Evolutionary conservation across 2,797 vertebrate species (phyloP), one percentile per base, ranked within the genome.

Genomic region (Zonotrichia albicollis): DNA sequence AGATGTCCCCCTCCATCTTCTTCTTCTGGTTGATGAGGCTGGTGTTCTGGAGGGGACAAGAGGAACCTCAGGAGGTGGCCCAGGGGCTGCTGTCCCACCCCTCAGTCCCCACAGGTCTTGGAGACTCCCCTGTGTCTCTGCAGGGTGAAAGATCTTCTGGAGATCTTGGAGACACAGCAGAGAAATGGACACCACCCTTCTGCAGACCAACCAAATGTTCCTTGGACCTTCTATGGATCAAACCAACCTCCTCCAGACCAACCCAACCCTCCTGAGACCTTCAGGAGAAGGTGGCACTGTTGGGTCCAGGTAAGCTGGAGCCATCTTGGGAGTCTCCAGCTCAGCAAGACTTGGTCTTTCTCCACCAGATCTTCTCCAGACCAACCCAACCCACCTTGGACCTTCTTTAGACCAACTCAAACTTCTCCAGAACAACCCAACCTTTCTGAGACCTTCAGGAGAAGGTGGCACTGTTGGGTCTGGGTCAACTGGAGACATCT

Each of bases 21-120:
- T 82, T 82, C 79, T 82, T 82, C 79, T 82, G 79, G 78, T 61
- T 71, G 78, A 81, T 81, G 16, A 81, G 78, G 65, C 78, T 70
- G 79, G 79, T 82, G 57, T 82, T 82, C 79, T 82, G 79, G 16
- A 5, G 17, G 20, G 14, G 10, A 34, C 16, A 2, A 4, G 11
- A 17, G 42, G 43, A 2, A 27, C 8, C 17, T 53, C 27, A 6
- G 9, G 40, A 2, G 57, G 57, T 46, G 48, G 14, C 51, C 29
- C 51, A 19, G 51, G 51, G 51, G 17, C 51, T 12, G 17, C 51
- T 30, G 51, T 53, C 17, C 51, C 29, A 18, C 51, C 29, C 61
- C 10, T 32, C 21, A 4, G n/a, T 20, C 36, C 1, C 5, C 29
- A 53, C 30, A 4, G 45, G 4, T 1, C 45, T 30, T 16, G 65